phyloP scores from a whole-genome alignment of 2,113 vertebrate species.

The Irena cyanogastra region DNA sequence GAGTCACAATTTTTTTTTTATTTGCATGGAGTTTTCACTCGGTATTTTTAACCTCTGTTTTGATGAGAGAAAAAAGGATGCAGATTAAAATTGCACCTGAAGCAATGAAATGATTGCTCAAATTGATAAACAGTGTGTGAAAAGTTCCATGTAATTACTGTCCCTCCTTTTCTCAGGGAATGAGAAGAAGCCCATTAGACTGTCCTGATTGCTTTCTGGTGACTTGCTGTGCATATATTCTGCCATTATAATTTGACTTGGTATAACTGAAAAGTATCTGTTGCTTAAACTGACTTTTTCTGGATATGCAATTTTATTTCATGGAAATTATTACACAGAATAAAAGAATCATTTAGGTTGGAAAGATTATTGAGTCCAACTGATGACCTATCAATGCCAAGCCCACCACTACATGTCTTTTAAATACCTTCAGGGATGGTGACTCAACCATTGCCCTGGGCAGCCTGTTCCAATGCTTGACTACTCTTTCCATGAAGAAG shows the following conservation, averaged over 20 bases:
- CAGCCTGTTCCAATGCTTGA: background rate
- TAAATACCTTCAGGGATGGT: background rate
- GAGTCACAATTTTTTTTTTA: background rate
- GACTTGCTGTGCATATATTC: background rate
- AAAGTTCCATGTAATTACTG: background rate
- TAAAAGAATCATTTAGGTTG: background rate
- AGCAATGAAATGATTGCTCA: background rate
- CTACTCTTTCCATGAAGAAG: background rate
- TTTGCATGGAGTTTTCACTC: background rate
- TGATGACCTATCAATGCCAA: background rate
- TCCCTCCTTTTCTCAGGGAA: background rate
- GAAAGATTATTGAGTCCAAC: background rate
- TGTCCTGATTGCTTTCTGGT: background rate
- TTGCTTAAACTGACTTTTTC: background rate
- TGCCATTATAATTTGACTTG: background rate
- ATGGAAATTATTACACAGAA: background rate
- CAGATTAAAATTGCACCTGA: conserved; percentile 1
- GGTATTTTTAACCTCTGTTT: background rate
- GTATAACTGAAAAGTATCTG: background rate
- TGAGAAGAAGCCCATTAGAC: background rate
- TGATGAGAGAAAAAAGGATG: background rate
- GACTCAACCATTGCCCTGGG: background rate
- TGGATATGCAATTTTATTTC: background rate
- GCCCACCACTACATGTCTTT: background rate
- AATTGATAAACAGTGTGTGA: background rate